Evolutionary conservation across 2,797 vertebrate genomes (phyloP).

Genomic region (Sarcoramphus papa): DNA sequence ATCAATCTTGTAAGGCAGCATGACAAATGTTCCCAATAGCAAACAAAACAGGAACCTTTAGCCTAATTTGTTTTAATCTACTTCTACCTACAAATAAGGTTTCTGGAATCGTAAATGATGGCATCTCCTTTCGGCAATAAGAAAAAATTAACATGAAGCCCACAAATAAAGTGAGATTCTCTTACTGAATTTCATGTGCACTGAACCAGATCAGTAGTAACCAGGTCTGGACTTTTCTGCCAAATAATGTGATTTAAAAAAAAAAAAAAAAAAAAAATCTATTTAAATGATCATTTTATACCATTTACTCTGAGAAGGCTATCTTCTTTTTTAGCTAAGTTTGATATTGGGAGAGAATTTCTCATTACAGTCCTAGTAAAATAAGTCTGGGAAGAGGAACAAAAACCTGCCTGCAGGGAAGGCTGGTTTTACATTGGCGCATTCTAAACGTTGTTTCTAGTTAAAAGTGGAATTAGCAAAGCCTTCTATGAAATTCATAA

Average conservation of each 20-base stretch:
- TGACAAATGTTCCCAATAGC: not conserved
- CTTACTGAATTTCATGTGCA: not conserved
- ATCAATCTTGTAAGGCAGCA: not conserved
- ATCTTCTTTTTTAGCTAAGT: not conserved
- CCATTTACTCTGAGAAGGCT: not conserved
- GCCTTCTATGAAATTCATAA: not conserved
- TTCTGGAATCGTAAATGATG: not conserved
- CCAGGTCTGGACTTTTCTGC: not conserved
- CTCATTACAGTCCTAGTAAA: not conserved
- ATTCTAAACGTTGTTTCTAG: not conserved
- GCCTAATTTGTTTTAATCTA: not conserved
- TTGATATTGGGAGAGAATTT: not conserved
- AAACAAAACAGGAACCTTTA: not conserved
- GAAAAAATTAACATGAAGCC: not conserved
- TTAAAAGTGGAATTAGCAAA: not conserved
- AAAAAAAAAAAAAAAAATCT: too few species aligned
- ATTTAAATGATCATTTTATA: not conserved
- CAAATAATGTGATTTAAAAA: not conserved
- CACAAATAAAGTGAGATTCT: not conserved
- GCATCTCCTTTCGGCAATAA: not conserved
- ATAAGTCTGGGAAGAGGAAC: not conserved
- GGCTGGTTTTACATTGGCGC: not conserved
- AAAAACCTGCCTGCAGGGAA: not conserved
- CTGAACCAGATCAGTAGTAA: not conserved
- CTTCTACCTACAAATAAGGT: not conserved